Evolutionary conservation across 1,140 invertebrate genomes (phyloP), one percentile per base, ranked within the genome.

Genomic region (Drosophila subpulchrella): DNA sequence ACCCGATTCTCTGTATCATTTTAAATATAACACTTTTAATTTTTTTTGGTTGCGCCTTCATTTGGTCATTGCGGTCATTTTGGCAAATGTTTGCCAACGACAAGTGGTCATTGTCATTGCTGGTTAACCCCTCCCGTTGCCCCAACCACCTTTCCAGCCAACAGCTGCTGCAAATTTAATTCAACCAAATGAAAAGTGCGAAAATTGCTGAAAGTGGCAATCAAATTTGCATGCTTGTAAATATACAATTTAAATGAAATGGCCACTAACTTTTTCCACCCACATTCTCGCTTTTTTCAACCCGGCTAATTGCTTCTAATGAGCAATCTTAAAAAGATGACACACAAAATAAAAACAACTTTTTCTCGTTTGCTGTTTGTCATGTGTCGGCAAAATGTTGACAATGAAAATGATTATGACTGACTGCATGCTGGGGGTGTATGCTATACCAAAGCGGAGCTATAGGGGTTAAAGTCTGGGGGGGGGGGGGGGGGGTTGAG

Each of bases 321-420:
- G 82, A 84, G 81, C 68, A 75, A 67, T 50, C 70, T 48, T 66
- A 74, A 46, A 73, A 75, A 65, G 70, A 76, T 76, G 73, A 76
- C 73, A 65, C 65, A 67, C 41, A 36, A 60, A 55, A 60, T 76
- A 51, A 42, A 58, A 53, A 51, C 53, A 74, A 53, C 51, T 74
- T 63, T 78, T 78, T 77, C 54, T 57, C 74, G 55, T 78, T 77
- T 78, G 61, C 36, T 67, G 77, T 67, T 80, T 84, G 81, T 84
- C 81, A 85, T 81, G 75, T 86, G 82, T 88, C 76, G 67, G 82
- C 81, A 85, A 81, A 84, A 84, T 84, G 81, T 83, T 79, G 76
- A 88, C 80, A 88, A 88, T 88, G 83, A 82, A 88, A 88, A 88
- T 88, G 83, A 88, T 88, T 88, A 88, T 88, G 79, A 86, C 62